Evolutionary conservation across 35 echinoderm and acorn worm species (phyloP).

Genomic region (Hemicentrotus pulcherrimus): DNA sequence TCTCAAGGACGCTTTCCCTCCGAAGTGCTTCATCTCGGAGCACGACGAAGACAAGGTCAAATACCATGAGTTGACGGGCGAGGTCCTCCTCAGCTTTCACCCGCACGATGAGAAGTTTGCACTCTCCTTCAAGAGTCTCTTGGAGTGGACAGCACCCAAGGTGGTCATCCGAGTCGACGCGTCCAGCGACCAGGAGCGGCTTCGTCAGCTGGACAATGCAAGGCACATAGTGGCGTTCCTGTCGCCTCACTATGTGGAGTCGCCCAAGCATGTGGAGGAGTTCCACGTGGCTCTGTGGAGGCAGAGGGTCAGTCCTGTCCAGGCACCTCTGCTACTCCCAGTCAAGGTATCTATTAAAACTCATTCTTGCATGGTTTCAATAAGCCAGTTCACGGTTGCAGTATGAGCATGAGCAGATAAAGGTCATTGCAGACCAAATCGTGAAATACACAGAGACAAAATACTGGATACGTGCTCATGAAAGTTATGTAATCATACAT

Average conservation of each 20-base stretch:
- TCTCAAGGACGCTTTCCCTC: constrained; percentile 7
- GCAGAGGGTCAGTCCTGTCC: constrained; percentile 26
- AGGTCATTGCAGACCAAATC: no score
- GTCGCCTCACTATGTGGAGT: constrained; percentile 67
- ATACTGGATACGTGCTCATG: no score
- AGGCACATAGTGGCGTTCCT: constrained; percentile 73
- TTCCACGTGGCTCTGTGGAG: constrained; percentile 69
- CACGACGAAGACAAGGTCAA: not conserved
- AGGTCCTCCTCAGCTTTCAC: constrained; percentile 68
- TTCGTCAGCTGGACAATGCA: constrained; percentile 64
- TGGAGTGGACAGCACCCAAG: constrained; percentile 53
- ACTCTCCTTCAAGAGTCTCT: constrained; percentile 43
- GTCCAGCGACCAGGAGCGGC: constrained; percentile 66
- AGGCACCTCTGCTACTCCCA: constrained; percentile 54
- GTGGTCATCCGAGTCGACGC: constrained; percentile 48
- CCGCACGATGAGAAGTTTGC: constrained; percentile 71
- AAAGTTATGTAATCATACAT: no score
- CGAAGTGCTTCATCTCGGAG: constrained; percentile 31
- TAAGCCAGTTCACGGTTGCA: no score
- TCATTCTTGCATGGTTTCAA: no score
- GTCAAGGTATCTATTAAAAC: constrained; percentile 29
- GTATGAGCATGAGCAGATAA: no score
- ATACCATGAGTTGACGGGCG: constrained; percentile 7
- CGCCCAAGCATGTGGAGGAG: constrained; percentile 59
- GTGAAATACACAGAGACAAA: no score